Percentiles rank a stretch among this genome's conserved stretches.
Conservation (phyloP, 2,888 invertebrate species). For the Pachymerium ferrugineum region DNA sequence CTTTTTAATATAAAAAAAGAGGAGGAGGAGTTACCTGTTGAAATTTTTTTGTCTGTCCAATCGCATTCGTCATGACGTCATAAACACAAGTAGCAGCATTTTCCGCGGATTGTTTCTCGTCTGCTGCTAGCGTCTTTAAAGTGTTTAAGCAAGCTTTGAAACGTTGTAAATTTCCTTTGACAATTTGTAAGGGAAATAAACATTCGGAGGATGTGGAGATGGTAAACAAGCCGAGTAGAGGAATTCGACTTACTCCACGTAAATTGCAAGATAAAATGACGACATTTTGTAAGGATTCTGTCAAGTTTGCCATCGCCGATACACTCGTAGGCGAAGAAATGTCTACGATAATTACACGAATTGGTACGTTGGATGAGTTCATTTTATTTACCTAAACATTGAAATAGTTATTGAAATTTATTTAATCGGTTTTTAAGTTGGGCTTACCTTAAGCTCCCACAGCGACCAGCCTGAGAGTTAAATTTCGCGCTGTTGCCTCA, state of each 20-base stretch:
- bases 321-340: background rate
- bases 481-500: no score
- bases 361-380: background rate
- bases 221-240: background rate
- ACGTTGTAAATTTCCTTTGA: background rate
- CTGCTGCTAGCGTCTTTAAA: no score
- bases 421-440: no score
- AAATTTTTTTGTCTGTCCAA: background rate
- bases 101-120: background rate
- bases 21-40: background rate
- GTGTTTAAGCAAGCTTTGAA: background rate
- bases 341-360: background rate
- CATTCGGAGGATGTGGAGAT: background rate
- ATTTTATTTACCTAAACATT: no score
- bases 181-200: background rate
- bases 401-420: no score
- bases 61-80: background rate
- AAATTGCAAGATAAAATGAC: background rate
- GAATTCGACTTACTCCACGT: background rate
- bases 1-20: background rate
- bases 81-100: background rate
- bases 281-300: background rate
- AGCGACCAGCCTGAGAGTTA: no score
- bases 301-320: background rate
- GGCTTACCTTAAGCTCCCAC: no score